Evolutionary conservation across 2,797 vertebrate genomes (phyloP).

Genomic region (Thripadectes ignobilis): DNA sequence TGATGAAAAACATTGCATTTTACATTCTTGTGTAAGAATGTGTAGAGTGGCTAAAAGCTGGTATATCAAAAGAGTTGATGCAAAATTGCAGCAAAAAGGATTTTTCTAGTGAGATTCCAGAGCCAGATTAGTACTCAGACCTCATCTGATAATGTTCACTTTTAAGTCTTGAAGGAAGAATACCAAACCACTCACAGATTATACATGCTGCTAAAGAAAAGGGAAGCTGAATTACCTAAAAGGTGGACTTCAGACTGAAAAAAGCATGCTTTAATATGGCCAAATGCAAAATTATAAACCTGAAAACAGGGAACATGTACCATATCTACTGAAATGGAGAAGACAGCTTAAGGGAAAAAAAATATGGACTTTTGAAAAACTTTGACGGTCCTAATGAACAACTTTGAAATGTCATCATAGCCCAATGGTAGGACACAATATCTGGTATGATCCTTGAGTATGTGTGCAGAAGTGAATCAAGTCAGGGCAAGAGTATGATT

Average conservation of each 20-base stretch:
- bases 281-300: background rate
- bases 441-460: background rate
- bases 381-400: background rate
- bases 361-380: background rate
- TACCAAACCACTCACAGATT: background rate
- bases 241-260: background rate
- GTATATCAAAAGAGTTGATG: background rate
- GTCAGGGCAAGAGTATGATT: background rate
- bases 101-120: background rate
- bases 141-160: background rate
- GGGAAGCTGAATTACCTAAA: background rate
- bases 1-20: background rate
- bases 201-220: background rate
- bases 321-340: background rate
- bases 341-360: background rate
- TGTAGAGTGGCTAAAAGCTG: background rate
- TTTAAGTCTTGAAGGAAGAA: background rate
- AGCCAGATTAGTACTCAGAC: background rate
- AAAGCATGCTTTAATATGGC: background rate
- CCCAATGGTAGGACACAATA: background rate
- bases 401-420: background rate
- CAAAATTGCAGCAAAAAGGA: background rate
- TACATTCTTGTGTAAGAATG: background rate
- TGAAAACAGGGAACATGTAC: background rate
- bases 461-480: fast-evolving